Base-by-base conservation (phyloP, 2,113 vertebrate species). In the Saimiri boliviensis region DNA sequence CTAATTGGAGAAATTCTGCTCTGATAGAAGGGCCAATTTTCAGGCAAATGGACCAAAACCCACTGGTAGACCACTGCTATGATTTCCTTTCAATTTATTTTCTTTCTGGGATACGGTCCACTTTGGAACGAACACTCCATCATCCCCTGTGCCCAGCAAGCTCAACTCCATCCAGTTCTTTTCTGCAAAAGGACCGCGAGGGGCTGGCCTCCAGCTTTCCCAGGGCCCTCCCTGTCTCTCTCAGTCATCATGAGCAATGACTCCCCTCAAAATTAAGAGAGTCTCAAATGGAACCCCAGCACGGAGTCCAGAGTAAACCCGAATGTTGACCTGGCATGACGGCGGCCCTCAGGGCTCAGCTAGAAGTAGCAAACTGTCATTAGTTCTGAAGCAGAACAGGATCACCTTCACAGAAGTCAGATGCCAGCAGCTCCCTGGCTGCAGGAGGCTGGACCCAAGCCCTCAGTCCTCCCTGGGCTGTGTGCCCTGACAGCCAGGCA, bases 321-420 rank as follows among this genome's bases (percentile, higher is more conserved):
- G 73, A 88, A 97, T 92, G 93, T 68, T 30, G 94, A 93, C 95
- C 80, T 90, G 60, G 82, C 77, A 95, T 4, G 42, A 89, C 27
- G 93, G 52, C 84, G 97, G 86, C 96, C 96, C 93, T 94, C 60
- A 52, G 95, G 85, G 95, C 95, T 97, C 74, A 93, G 93, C 86
- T 37, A 2, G 0, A 74, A 85, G 86, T 8, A 94, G 16, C 71
- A 66, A 89, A 89, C 17, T 10, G 49, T 7, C 47, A n/a, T 40
- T 54, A 19, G 63, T 52, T 88, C 81, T 42, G 58, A 95, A 79
- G 92, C 93, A 81, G 71, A 89, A 90, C 96, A 84, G 1, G 17
- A 89, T 71, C 80, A 92, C 91, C 92, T 89, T 85, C 17, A 19
- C 77, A 73, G 81, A 71, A 97, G 79, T 95, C 91, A 83, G 84